Base-by-base conservation (phyloP, 2,888 invertebrate species). In the Crossocerus cetratus region DNA sequence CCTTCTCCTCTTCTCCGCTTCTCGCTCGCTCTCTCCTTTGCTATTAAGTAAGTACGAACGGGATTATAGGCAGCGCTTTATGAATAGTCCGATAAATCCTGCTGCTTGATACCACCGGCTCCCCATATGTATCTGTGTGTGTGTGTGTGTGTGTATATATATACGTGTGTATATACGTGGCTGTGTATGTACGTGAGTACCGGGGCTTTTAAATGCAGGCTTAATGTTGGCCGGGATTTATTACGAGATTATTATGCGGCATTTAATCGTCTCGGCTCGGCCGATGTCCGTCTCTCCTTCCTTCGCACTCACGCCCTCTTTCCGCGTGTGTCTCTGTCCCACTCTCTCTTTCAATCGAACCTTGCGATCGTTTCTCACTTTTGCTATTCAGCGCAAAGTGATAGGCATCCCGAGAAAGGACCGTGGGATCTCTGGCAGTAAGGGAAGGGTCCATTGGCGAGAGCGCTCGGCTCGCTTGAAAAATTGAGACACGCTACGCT, bases 61-160 rank as follows among this genome's bases (percentile, higher is more conserved):
- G 70, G 72, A 74, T 81, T 81, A 75, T 53, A 76, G 73, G 57
- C 69, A 74, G 63, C 71, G 67, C 59, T 77, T 82, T 74, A 77
- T 72, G 81, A 81, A 77, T 78, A 71, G 70, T 69, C 54, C 78
- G 81, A 82, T 82, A 82, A 83, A 82, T 82, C 83, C 72, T 57
- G 59, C 16, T 2, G 18, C 54, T 59, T 59, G 74, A 63, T 71
- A 74, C 63, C 67, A 62, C 2, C 56, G 56, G 61, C 43, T n/a
- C n/a, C n/a, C n/a, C n/a, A n/a, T n/a, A 43, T 45, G 49, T 63
- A 56, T 67, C 65, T 58, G 69, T 71, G 70, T 63, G 77, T 68
- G 23, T 32, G 32, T 32, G 32, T 2, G 32, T 32, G 32, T 11
- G 32, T 32, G 32, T n/a, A n/a, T n/a, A n/a, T n/a, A n/a, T n/a